Evolutionary conservation across 2,888 invertebrate genomes (phyloP).

Genomic region (Nesidiocoris tenuis): DNA sequence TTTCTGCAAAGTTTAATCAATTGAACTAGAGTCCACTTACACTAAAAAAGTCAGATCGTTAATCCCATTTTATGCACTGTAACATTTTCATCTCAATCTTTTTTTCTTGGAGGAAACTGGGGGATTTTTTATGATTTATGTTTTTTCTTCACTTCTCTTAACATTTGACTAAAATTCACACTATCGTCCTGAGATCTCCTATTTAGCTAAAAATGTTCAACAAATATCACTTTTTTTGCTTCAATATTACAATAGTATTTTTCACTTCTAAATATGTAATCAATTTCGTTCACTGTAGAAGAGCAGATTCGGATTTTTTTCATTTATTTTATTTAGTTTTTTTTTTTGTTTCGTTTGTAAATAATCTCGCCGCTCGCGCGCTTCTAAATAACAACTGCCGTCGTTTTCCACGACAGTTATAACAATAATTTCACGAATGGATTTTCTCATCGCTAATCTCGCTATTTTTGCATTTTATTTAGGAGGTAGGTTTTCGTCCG

Average conservation of each 20-base stretch:
- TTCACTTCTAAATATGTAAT: conserved; percentile 26
- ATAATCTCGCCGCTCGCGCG: not conserved
- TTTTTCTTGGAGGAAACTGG: conserved; percentile 1
- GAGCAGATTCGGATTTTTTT: not conserved
- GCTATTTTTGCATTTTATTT: not conserved
- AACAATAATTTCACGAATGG: not conserved
- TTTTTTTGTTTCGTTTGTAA: not conserved
- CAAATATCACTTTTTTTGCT: conserved; percentile 41
- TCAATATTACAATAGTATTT: conserved; percentile 17
- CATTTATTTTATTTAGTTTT: not conserved
- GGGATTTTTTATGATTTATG: not conserved
- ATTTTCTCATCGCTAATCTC: not conserved
- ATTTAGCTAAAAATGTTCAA: conserved; percentile 42
- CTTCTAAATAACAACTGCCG: not conserved
- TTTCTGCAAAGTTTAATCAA: conserved; percentile 31
- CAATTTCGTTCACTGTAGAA: conserved; percentile 2
- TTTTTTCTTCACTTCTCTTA: conserved; percentile 35
- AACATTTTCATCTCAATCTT: conserved; percentile 8
- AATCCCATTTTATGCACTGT: conserved; percentile 20
- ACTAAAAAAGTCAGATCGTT: conserved; percentile 40
- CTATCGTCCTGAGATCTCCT: conserved; percentile 43
- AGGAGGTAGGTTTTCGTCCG: conserved; percentile 43
- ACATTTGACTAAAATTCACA: conserved; percentile 42
- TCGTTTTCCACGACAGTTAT: not conserved
- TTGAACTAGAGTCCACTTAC: conserved; percentile 45